Conservation (phyloP, 2,888 invertebrate genomes). For the Volucella bombylans region DNA sequence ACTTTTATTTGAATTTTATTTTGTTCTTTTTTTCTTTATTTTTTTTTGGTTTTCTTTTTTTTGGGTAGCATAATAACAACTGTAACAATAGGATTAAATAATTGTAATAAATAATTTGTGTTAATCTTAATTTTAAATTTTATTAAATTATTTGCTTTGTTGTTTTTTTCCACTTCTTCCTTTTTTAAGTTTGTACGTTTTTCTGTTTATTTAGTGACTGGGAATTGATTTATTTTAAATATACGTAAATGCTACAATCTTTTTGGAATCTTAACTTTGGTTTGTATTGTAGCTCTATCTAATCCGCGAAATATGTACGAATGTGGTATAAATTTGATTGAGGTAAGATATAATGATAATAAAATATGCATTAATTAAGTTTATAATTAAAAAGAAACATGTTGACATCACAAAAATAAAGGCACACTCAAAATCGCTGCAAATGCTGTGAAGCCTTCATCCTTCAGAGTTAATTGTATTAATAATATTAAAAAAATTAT, state of each 20-base stretch:
- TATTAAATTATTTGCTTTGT: constrained; percentile 48
- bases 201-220: constrained; percentile 30
- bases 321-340: not conserved
- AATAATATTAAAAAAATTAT: too few relatives aligned
- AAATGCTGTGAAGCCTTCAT: too few relatives aligned
- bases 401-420: not conserved
- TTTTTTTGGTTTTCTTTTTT: constrained; percentile 21
- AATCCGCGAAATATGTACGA: constrained; percentile 23
- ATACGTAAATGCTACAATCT: constrained; percentile 13
- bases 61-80: constrained; percentile 48
- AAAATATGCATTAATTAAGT: not conserved
- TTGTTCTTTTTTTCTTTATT: constrained; percentile 33
- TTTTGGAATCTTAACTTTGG: constrained; percentile 43
- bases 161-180: constrained; percentile 9
- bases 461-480: too few relatives aligned
- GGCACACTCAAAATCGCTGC: not conserved
- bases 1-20: constrained; percentile 26
- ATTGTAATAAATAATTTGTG: constrained; percentile 46
- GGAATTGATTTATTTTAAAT: constrained; percentile 35
- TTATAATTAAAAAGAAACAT: not conserved
- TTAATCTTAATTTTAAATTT: constrained; percentile 37
- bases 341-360: not conserved
- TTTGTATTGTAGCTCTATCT: constrained; percentile 36
- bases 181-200: constrained; percentile 55
- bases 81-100: constrained; percentile 58